Evolutionary conservation across 2,113 vertebrate genomes (phyloP).

Genomic region (Bujurquina vittata): DNA sequence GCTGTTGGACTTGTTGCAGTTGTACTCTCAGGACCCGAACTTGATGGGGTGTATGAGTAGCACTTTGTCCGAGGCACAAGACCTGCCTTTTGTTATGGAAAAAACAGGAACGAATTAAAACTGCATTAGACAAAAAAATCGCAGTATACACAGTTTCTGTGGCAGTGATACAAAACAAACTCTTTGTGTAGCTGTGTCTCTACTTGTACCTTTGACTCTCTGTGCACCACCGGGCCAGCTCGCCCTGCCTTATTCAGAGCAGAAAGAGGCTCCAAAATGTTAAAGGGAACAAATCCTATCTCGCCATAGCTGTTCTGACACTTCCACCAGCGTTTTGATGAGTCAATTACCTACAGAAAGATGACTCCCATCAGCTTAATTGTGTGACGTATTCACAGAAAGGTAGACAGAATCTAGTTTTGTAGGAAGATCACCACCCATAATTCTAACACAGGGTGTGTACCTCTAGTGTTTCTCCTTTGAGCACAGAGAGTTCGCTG

Average conservation of each 20-base stretch:
- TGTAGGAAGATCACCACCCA: neutral
- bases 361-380: neutral
- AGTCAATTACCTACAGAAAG: slow-evolving; percentile 76
- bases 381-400: neutral
- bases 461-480: slow-evolving; percentile 86
- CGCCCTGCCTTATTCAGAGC: slow-evolving; percentile 50
- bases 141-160: neutral
- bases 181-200: neutral
- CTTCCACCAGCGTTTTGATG: slow-evolving; percentile 84
- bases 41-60: slow-evolving; percentile 50
- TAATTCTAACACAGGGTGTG: neutral
- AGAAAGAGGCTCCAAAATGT: slow-evolving; percentile 80
- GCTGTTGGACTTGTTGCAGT: neutral
- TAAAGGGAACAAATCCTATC: slow-evolving; percentile 82
- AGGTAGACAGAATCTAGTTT: neutral
- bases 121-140: neutral
- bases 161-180: neutral
- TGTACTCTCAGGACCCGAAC: neutral
- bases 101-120: neutral
- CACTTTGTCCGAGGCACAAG: slow-evolving; percentile 16
- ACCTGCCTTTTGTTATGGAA: slow-evolving; percentile 33
- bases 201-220: slow-evolving; percentile 61
- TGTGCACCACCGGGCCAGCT: slow-evolving; percentile 34
- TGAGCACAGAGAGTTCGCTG: slow-evolving; percentile 88
- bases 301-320: slow-evolving; percentile 80